A percentile compares a stretch with the other conserved stretches of the same genome.
These are phyloP conservation scores for Eupithecia inturbata DNA, from an alignment of 2,888 invertebrate genomes.

Conservation along the genomic window DNA sequence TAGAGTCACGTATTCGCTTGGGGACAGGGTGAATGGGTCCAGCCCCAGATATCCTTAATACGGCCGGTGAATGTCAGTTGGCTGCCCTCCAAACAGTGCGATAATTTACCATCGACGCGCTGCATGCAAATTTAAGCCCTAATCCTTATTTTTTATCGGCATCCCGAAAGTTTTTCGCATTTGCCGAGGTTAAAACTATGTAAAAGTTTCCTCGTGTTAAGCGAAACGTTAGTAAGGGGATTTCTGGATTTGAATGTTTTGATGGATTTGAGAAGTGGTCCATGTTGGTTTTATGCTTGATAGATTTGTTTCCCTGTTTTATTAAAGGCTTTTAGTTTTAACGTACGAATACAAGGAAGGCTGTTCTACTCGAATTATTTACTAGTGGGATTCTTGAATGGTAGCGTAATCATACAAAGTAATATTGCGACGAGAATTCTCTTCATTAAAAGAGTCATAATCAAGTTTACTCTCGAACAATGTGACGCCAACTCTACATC, in stretches of 20 bases:
- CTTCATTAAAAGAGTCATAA: background rate
- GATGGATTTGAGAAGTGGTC: conserved; percentile 18
- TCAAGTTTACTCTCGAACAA: background rate
- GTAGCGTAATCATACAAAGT: background rate
- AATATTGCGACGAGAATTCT: background rate
- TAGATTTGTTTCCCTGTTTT: conserved; percentile 22
- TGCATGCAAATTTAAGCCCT: conserved; percentile 69
- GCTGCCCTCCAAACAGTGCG: conserved; percentile 69
- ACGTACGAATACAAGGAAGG: background rate
- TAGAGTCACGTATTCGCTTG: conserved; percentile 57
- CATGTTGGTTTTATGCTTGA: conserved; percentile 19
- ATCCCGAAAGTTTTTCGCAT: conserved; percentile 49
- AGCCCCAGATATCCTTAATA: conserved; percentile 29
- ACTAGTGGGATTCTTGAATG: background rate
- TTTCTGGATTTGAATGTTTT: conserved; percentile 36
- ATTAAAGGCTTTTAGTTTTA: conserved; percentile 1
- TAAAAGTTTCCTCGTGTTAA: conserved; percentile 32
- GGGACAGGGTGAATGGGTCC: conserved; percentile 36
- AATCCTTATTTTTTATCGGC: conserved; percentile 63
- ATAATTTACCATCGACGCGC: conserved; percentile 73
- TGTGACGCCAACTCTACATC: conserved; percentile 11
- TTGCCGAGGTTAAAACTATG: conserved; percentile 35
- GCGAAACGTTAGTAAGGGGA: conserved; percentile 20
- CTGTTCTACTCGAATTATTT: background rate
- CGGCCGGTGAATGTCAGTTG: conserved; percentile 60